phyloP scores from a whole-genome alignment of 2,113 vertebrate species.

The Misgurnus mizolepis region DNA sequence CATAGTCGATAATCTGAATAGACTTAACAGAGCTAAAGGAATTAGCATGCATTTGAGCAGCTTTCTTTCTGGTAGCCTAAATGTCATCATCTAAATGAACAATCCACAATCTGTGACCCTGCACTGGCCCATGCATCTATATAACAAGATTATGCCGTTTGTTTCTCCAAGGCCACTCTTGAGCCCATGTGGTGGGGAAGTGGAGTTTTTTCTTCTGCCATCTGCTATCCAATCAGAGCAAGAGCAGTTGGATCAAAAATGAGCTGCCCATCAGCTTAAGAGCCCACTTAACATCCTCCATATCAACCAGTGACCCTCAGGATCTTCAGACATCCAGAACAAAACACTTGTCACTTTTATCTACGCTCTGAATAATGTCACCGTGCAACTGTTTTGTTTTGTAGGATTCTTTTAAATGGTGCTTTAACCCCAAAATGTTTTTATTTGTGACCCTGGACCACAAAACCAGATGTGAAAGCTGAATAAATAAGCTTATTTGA shows the following conservation, averaged over 20 bases:
- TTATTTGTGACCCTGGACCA: too few relatives aligned
- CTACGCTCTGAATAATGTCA: too few relatives aligned
- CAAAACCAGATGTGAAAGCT: too few relatives aligned
- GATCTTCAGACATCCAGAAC: not conserved
- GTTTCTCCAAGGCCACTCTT: conserved; percentile 17
- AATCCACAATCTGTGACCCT: conserved; percentile 6
- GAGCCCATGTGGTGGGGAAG: not conserved
- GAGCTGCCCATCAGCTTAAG: not conserved
- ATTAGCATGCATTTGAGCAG: conserved; percentile 19
- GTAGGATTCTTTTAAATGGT: too few relatives aligned
- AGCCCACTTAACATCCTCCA: not conserved
- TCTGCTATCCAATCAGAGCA: conserved; percentile 30
- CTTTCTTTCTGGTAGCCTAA: conserved; percentile 4
- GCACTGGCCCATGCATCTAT: not conserved
- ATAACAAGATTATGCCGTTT: conserved; percentile 34
- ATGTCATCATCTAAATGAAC: conserved; percentile 30
- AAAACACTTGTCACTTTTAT: too few relatives aligned
- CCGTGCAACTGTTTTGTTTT: too few relatives aligned
- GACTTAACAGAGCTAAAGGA: not conserved
- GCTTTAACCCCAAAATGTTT: too few relatives aligned
- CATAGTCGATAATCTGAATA: not conserved
- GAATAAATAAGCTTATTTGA: too few relatives aligned
- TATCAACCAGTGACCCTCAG: not conserved
- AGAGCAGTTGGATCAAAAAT: conserved; percentile 16
- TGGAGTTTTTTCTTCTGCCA: conserved; percentile 8